Evolutionary conservation across 2,888 invertebrate species (phyloP), one percentile per base, ranked within the genome.

Genomic region (Lordiphosa andalusiaca): DNA sequence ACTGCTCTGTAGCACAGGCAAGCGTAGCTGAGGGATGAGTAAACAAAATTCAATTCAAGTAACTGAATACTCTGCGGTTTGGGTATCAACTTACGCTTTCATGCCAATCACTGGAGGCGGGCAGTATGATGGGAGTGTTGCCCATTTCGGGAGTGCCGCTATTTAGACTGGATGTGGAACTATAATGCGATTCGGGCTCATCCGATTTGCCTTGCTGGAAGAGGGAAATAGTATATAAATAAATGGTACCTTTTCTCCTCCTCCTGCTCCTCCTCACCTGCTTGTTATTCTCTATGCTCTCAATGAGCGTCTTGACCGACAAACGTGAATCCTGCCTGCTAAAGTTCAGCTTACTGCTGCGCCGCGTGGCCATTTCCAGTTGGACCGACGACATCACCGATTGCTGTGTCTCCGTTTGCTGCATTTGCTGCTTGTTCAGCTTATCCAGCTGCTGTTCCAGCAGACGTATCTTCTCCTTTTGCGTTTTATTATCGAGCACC

Each of bases 301-400:
- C 96, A 64, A 98, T 97, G 30, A 98, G 91, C 50, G 95, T 95
- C 88, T 96, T 97, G 6, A 98, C 98, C 0, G 96, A 96, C 48
- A 96, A 91, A 33, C 95, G 92, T 21, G 95, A 95, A 86, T 95
- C 96, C 67, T 90, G 90, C 3, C 89, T 81, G 53, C 86, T 87
- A 55, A 90, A 77, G 60, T 73, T 80, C 48, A 91, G 91, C 84
- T 92, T 93, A 88, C 66, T 93, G 86, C 67, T 92, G 86, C 67
- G 91, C 87, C 61, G 91, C 12, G 91, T 90, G 10, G 92, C 90
- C 85, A 93, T 91, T 78, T 93, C 93, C 75, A 91, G 89, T 84
- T 92, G 90, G 46, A 91, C 89, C 67, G 91, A 90, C 68, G 90
- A 90, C 50, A 92, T 71, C 25, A 92, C 90, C 35, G 92, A 90